phyloP scores from a whole-genome alignment of 2,113 vertebrate species.

The Melanostigma gelatinosum region DNA sequence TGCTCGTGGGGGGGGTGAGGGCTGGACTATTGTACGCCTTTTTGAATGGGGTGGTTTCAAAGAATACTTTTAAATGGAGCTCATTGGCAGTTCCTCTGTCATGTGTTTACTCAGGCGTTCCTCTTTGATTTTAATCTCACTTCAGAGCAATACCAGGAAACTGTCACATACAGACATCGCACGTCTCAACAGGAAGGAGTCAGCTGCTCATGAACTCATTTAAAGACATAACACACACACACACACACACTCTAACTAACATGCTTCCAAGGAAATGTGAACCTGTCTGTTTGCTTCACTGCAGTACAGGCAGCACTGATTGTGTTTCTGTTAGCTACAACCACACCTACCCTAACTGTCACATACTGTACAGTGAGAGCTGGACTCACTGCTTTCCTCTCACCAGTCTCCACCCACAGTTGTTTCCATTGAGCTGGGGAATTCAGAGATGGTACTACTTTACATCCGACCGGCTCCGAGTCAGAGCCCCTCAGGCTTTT shows the following conservation, averaged over 20 bases:
- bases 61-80: slow-evolving; percentile 66
- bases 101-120: slow-evolving; percentile 63
- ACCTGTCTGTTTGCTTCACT: not conserved
- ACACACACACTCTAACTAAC: not conserved
- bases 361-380: not conserved
- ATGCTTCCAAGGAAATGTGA: slow-evolving; percentile 3
- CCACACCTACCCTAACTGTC: not conserved
- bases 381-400: not conserved
- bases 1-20: slow-evolving; percentile 44
- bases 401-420: slow-evolving; percentile 25
- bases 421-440: slow-evolving; percentile 56
- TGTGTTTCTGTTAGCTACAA: not conserved
- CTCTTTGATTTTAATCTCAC: slow-evolving; percentile 68
- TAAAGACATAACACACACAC: too few relatives aligned
- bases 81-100: slow-evolving; percentile 53
- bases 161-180: slow-evolving; percentile 13
- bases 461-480: slow-evolving; percentile 5
- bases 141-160: slow-evolving; percentile 44
- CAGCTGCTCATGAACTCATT: not conserved
- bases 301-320: not conserved
- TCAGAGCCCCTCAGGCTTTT: slow-evolving; percentile 1
- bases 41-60: slow-evolving; percentile 51
- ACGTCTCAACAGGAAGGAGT: not conserved
- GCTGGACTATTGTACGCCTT: slow-evolving; percentile 60
- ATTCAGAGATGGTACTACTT: slow-evolving; percentile 18